Base-by-base conservation (phyloP, 2,797 vertebrate species). In the Acanthurus tractus region DNA sequence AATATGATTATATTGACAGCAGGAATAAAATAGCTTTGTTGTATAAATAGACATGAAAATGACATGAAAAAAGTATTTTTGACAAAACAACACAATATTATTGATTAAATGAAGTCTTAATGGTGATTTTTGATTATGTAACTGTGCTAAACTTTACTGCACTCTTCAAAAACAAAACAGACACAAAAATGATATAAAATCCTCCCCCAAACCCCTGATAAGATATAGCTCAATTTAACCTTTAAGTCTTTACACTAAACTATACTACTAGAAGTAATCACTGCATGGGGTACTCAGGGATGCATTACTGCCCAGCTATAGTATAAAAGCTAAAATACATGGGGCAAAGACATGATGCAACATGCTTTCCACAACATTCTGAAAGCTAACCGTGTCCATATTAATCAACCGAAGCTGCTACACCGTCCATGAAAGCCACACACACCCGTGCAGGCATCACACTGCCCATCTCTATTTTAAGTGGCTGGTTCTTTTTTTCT, bases 1-100 rank as follows among this genome's bases (percentile, higher is more conserved):
- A 34, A 34, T 34, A 34, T 34, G 29, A 34, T 82, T 53, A 81
- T 74, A 4, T 79, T 8, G 29, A 50, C 54, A 71, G 17, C 29
- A 63, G 56, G 38, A 70, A 25, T 9, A 36, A 12, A 59, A 70
- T 12, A 68, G 22, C 50, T 76, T 63, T 42, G n/a, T 53, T 76
- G 9, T 0, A 0, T 23, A 57, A 65, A 7, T 12, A 48, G 4
- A 29, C 12, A 42, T 50, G 9, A 40, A 58, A 73, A 63, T n/a
- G 8, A n/a, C n/a, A n/a, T n/a, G n/a, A n/a, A 8, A 25, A n/a
- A 63, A 68, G 40, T 13, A 25, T 59, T 57, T 23, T 18, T 70
- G 44, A 73, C 23, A 20, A 61, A 52, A 45, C 11, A 70, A 23
- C 53, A 17, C 2, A 29, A 11, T 34, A 29, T 40, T 74, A 3